A percentile compares a stretch with the other conserved stretches of the same genome.
Evolutionary conservation across 2,797 vertebrate species (phyloP).

Genomic region (Nyctalus aviator): DNA sequence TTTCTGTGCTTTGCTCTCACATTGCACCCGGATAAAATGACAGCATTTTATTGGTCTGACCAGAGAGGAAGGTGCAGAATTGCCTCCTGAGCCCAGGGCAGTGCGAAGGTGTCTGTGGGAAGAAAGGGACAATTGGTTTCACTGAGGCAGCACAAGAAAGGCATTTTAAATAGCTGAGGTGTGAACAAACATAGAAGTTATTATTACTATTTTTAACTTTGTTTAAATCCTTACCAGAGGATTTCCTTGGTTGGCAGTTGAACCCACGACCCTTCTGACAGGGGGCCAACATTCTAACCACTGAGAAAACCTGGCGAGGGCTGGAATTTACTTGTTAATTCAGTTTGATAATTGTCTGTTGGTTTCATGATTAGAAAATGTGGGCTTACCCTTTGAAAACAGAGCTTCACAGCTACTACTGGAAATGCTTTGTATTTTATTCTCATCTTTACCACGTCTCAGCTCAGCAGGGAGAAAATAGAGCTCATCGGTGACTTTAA

Average conservation of each 20-base stretch:
- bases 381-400: conserved; percentile 6
- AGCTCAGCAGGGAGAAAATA: conserved; percentile 39
- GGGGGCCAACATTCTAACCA: too few species aligned
- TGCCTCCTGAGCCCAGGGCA: neutral
- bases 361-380: conserved; percentile 36
- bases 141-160: neutral
- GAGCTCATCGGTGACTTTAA: neutral
- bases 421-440: neutral
- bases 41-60: neutral
- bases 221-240: too few species aligned
- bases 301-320: neutral
- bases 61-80: neutral
- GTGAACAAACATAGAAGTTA: neutral
- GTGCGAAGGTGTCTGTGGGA: neutral
- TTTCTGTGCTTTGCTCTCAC: neutral
- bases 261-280: too few species aligned
- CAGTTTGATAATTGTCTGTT: neutral
- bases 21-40: neutral
- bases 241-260: too few species aligned
- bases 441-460: conserved; percentile 24
- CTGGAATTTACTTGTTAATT: neutral
- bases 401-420: neutral
- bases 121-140: neutral
- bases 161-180: neutral
- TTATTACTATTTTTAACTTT: too few species aligned